phyloP scores from a whole-genome alignment of 2,888 invertebrate species.

The Julus scanicus region DNA sequence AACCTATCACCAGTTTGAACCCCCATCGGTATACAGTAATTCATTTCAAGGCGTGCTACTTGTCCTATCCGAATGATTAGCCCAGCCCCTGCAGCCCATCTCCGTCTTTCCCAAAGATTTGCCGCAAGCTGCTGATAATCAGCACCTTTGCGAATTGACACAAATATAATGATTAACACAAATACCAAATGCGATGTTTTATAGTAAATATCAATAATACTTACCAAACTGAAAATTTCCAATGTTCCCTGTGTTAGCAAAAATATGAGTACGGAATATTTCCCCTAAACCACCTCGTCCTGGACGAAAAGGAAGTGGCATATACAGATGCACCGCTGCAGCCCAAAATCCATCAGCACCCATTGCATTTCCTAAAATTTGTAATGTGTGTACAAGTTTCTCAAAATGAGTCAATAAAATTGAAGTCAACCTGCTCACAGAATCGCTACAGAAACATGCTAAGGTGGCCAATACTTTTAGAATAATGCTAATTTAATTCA shows the following conservation, averaged over 20 bases:
- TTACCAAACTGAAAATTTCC: slow-evolving; percentile 71
- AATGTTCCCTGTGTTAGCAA: slow-evolving; percentile 88
- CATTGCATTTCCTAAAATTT: slow-evolving; percentile 64
- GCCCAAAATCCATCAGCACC: slow-evolving; percentile 83
- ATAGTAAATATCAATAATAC: slow-evolving; percentile 58
- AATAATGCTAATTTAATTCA: too few species aligned
- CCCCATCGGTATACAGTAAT: slow-evolving; percentile 86
- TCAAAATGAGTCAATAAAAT: too few species aligned
- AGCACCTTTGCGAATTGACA: slow-evolving; percentile 56
- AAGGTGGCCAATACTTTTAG: too few species aligned
- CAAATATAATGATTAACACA: background rate
- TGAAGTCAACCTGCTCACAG: too few species aligned
- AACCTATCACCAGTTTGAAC: slow-evolving; percentile 74
- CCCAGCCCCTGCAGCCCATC: slow-evolving; percentile 85
- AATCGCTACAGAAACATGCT: too few species aligned
- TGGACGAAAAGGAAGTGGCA: slow-evolving; percentile 88
- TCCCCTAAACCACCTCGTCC: slow-evolving; percentile 83
- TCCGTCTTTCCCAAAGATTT: slow-evolving; percentile 63
- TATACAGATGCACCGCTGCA: slow-evolving; percentile 85
- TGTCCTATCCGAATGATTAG: slow-evolving; percentile 84
- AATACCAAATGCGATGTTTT: slow-evolving; percentile 59
- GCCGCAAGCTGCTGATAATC: slow-evolving; percentile 63
- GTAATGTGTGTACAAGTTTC: too few species aligned
- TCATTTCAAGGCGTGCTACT: slow-evolving; percentile 91
- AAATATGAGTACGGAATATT: slow-evolving; percentile 87